These are phyloP conservation scores for Cynaeus angustus DNA, from an alignment of 2,888 invertebrate genomes.

Conservation along the genomic window DNA sequence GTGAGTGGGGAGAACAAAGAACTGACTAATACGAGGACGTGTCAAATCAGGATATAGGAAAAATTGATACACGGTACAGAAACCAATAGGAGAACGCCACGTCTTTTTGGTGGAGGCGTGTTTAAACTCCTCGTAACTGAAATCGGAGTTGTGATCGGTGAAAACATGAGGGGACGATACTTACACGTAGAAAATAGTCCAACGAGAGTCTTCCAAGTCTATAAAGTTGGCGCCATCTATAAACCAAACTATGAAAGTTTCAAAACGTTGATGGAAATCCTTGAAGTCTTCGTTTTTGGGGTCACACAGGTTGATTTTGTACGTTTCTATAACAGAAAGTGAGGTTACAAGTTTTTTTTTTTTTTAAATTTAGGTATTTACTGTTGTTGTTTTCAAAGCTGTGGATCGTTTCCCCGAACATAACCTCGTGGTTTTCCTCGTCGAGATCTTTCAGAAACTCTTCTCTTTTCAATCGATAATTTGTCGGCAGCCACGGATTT, in stretches of 20 bases:
- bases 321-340: conserved; percentile 69
- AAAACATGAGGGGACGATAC: too few relatives aligned
- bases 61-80: conserved; percentile 94
- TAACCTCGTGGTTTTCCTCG: conserved; percentile 61
- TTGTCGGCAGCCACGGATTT: conserved; percentile 65
- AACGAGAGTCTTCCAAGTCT: conserved; percentile 92
- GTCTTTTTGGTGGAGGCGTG: conserved; percentile 74
- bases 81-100: conserved; percentile 87
- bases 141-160: too few relatives aligned
- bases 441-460: conserved; percentile 59
- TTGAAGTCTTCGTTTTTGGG: conserved; percentile 82
- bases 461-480: conserved; percentile 57
- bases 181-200: conserved; percentile 91
- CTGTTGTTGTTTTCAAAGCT: conserved; percentile 54
- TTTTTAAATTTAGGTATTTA: conserved; percentile 36
- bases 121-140: conserved; percentile 82
- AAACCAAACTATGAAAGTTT: conserved; percentile 95
- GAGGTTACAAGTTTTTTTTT: too few relatives aligned
- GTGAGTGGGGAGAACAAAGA: conserved; percentile 93
- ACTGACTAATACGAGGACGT: conserved; percentile 94
- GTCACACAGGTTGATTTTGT: conserved; percentile 88
- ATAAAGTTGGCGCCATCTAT: conserved; percentile 97
- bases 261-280: conserved; percentile 87
- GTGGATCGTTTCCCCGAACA: conserved; percentile 62
- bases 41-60: conserved; percentile 92